Percentiles rank a stretch among this genome's conserved stretches.
phyloP scores from a whole-genome alignment of 2,797 vertebrate species.

The Apogon talboti region DNA sequence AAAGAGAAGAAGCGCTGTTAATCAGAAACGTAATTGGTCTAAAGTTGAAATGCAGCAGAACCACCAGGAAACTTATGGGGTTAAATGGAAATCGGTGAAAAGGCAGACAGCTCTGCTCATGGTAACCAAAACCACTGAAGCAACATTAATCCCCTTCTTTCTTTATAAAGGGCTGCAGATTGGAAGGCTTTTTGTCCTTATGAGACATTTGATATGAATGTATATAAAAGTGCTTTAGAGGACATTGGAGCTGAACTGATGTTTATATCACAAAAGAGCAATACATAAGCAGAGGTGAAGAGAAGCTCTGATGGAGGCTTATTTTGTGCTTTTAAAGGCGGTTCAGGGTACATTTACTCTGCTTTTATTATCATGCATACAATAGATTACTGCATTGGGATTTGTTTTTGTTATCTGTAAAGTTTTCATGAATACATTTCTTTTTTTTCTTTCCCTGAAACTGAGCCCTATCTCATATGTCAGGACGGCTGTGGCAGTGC shows the following conservation, averaged over 20 bases:
- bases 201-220: constrained; percentile 30
- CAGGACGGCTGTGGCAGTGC: constrained; percentile 24
- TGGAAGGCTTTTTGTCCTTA: constrained; percentile 24
- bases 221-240: constrained; percentile 23
- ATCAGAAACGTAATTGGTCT: neutral
- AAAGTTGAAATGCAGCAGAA: neutral
- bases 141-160: constrained; percentile 18
- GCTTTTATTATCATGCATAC: constrained; percentile 18
- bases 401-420: constrained; percentile 23
- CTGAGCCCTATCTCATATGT: constrained; percentile 23
- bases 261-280: constrained; percentile 23
- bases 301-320: constrained; percentile 17
- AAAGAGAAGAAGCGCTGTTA: neutral
- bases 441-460: constrained; percentile 29
- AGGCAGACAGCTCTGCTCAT: constrained; percentile 7
- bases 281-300: constrained; percentile 4
- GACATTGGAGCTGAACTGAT: constrained; percentile 8
- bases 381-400: constrained; percentile 19
- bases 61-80: neutral
- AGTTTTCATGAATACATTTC: constrained; percentile 32
- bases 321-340: constrained; percentile 12
- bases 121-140: constrained; percentile 28
- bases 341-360: neutral
- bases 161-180: constrained; percentile 1
- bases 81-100: constrained; percentile 7